phyloP scores from a whole-genome alignment of 1,140 invertebrate genomes.

The Hypsibius dujardini region DNA sequence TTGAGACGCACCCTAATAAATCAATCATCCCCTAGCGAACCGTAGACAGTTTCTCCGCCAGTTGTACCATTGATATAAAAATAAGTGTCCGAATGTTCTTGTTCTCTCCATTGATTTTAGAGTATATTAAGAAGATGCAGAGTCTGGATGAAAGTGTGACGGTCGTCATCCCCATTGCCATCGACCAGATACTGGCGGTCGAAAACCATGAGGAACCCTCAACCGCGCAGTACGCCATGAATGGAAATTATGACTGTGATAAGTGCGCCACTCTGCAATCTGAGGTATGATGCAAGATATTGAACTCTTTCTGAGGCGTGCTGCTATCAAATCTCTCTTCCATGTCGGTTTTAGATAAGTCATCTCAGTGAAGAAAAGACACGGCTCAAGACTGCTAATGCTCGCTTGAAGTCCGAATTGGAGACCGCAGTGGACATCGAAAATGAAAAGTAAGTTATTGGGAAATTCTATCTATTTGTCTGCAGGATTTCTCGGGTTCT shows the following conservation, averaged over 20 bases:
- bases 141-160: neutral
- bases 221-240: neutral
- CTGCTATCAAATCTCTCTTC: neutral
- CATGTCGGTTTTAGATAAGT: neutral
- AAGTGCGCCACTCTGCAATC: neutral
- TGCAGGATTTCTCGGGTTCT: neutral
- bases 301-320: conserved; percentile 9
- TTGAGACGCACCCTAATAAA: too few species aligned
- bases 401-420: neutral
- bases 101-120: conserved; percentile 11
- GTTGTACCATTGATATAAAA: too few species aligned
- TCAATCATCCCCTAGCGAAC: neutral
- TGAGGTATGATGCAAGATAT: neutral
- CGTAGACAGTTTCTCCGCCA: neutral
- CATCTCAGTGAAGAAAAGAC: neutral
- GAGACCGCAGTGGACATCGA: neutral
- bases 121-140: conserved; percentile 8
- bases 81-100: too few species aligned
- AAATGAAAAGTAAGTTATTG: conserved; percentile 10
- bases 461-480: neutral
- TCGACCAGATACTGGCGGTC: neutral
- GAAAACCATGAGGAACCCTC: neutral
- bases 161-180: neutral
- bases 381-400: neutral
- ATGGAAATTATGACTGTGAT: neutral